Evolutionary conservation across 2,113 vertebrate species (phyloP).

Genomic region (Hyla sarda): DNA sequence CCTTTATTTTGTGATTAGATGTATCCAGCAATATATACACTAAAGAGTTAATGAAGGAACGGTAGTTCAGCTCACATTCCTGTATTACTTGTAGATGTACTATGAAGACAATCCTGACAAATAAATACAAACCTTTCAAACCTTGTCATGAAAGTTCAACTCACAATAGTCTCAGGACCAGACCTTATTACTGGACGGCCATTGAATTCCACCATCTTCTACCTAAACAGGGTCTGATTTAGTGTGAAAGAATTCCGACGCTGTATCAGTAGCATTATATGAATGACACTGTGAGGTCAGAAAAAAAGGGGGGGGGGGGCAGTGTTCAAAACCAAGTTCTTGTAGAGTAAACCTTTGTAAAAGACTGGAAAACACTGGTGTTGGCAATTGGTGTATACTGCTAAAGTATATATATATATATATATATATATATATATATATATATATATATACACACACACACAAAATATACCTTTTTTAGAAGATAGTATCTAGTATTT

Average conservation of each 20-base stretch:
- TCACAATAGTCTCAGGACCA: neutral
- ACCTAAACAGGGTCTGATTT: neutral
- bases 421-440: no score
- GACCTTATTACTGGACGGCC: neutral
- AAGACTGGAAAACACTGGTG: no score
- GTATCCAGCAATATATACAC: neutral
- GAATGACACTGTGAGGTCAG: neutral
- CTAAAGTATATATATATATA: no score
- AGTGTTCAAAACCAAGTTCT: neutral
- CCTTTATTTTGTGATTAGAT: neutral
- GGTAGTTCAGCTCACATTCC: neutral
- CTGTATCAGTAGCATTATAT: neutral
- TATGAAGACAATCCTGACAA: neutral
- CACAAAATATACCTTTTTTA: no score
- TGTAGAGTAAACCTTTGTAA: neutral
- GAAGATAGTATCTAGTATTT: no score
- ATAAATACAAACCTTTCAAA: neutral
- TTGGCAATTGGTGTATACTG: no score
- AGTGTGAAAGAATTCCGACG: neutral
- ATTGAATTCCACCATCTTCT: neutral
- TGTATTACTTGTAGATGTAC: neutral
- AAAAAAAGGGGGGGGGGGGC: neutral
- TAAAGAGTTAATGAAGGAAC: constrained; percentile 8
- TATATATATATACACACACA: no score
- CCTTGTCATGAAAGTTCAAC: constrained; percentile 5